phyloP scores from a whole-genome alignment of 2,113 vertebrate genomes.

The Onychorhynchus coronatus region DNA sequence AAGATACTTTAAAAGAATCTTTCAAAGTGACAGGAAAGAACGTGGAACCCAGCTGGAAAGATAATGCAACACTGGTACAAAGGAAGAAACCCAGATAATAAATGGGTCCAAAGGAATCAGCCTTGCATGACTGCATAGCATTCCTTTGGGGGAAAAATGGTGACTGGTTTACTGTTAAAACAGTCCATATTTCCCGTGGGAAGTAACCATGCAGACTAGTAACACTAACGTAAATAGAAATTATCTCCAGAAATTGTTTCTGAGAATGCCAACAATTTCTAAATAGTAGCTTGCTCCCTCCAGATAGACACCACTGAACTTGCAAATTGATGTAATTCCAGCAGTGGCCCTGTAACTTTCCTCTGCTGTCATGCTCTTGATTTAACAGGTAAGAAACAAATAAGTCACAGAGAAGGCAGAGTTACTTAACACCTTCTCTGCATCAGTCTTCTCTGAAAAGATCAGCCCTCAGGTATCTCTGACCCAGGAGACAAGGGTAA shows the following conservation, averaged over 20 bases:
- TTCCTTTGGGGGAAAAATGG: not conserved
- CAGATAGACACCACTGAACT: conserved; percentile 13
- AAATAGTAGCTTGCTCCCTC: conserved; percentile 38
- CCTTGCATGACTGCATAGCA: not conserved
- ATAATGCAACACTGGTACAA: not conserved
- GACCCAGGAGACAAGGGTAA: too few relatives aligned
- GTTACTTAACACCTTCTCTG: not conserved
- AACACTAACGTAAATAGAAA: conserved; percentile 49
- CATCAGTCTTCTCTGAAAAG: not conserved
- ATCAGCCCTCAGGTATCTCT: not conserved
- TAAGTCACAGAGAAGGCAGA: not conserved
- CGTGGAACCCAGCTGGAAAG: not conserved
- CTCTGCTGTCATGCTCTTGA: not conserved
- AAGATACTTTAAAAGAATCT: not conserved
- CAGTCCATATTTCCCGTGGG: conserved; percentile 60
- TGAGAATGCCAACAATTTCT: not conserved
- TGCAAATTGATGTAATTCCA: not conserved
- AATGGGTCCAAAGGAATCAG: not conserved
- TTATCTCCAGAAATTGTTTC: conserved; percentile 44
- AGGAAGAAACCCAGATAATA: not conserved
- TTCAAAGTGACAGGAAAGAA: not conserved
- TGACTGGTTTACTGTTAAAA: conserved; percentile 26
- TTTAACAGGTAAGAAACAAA: not conserved
- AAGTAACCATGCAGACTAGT: conserved; percentile 44
- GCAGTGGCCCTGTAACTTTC: not conserved